These are phyloP conservation scores for Serinus canaria DNA, from an alignment of 2,113 vertebrate genomes.

Conservation along the genomic window DNA sequence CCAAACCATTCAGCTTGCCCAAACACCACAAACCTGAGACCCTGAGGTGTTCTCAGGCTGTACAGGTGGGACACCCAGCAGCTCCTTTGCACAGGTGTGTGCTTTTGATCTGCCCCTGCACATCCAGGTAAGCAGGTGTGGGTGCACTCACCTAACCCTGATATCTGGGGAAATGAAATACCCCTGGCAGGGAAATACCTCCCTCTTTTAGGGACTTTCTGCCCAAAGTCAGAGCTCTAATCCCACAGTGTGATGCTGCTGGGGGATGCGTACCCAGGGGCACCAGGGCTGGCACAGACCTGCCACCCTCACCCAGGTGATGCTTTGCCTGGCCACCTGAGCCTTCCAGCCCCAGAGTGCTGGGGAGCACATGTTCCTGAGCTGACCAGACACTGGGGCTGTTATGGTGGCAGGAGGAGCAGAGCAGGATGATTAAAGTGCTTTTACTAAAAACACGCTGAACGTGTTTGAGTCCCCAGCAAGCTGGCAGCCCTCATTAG, in stretches of 20 bases:
- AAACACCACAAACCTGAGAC: too few relatives aligned
- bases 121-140: not conserved
- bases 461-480: not conserved
- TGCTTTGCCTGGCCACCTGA: not conserved
- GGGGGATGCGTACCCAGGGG: fast-evolving
- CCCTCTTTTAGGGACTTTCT: not conserved
- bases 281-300: not conserved
- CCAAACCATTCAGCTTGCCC: not conserved
- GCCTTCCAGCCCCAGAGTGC: not conserved
- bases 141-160: not conserved
- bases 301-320: not conserved
- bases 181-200: not conserved
- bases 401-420: not conserved
- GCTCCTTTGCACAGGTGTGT: fast-evolving
- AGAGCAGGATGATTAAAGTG: not conserved
- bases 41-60: not conserved
- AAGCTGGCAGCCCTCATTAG: not conserved
- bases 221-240: not conserved
- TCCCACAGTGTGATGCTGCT: not conserved
- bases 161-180: not conserved
- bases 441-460: not conserved
- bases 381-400: not conserved
- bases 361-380: not conserved
- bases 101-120: not conserved
- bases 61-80: fast-evolving